Evolutionary conservation across 2,797 vertebrate genomes (phyloP).

Genomic region (Hephaestus fuliginosus): DNA sequence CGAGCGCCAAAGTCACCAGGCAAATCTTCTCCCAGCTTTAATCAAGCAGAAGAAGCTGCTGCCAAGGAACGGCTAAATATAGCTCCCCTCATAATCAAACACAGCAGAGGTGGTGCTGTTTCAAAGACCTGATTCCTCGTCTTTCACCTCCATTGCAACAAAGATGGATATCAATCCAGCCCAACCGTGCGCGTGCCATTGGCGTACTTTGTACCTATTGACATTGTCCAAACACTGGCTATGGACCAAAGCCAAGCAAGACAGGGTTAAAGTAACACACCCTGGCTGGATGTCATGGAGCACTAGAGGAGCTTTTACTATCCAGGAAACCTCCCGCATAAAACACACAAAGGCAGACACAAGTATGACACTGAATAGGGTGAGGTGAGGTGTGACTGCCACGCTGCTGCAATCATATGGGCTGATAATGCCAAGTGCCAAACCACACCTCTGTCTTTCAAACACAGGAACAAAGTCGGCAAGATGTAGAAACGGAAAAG

Average conservation of each 20-base stretch:
- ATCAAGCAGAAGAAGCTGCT: conserved; percentile 71
- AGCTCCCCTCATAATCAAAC: conserved; percentile 66
- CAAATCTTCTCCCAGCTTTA: conserved; percentile 67
- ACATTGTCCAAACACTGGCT: not conserved
- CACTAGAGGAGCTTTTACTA: not conserved
- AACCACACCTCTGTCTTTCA: not conserved
- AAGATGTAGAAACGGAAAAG: not conserved
- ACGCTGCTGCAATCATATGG: not conserved
- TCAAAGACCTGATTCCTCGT: conserved; percentile 15
- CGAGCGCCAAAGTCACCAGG: conserved; percentile 50
- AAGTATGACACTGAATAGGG: not conserved
- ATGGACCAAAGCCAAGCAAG: not conserved
- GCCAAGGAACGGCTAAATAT: conserved; percentile 69
- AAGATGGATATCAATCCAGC: not conserved
- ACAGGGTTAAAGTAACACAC: not conserved
- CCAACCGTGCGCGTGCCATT: not conserved
- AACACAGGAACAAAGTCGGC: not conserved
- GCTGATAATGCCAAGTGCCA: not conserved
- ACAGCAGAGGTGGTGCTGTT: conserved; percentile 40
- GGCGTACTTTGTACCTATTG: not conserved
- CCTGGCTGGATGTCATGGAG: not conserved
- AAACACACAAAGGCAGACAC: not conserved
- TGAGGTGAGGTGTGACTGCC: not conserved
- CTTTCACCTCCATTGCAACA: conserved; percentile 12
- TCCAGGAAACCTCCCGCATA: conserved; percentile 3